Conservation (phyloP, 2,888 invertebrate species). For the Trypoxylon attenuatum region DNA sequence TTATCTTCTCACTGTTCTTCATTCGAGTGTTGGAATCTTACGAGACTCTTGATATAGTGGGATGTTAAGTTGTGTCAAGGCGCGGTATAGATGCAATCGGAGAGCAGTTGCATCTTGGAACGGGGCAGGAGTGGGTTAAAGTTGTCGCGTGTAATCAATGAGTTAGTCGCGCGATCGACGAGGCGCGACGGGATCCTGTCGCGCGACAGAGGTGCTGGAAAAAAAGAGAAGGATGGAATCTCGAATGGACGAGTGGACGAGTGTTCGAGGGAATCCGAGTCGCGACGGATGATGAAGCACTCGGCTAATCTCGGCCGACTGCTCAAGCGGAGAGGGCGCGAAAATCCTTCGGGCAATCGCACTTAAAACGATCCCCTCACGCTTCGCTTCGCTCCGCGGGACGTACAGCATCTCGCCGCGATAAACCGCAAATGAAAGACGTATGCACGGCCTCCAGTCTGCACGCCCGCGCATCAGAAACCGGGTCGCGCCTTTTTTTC, state of each 20-base stretch:
- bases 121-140: background rate
- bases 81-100: too few relatives aligned
- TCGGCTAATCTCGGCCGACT: conserved; percentile 66
- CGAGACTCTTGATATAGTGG: too few relatives aligned
- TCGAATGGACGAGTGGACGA: background rate
- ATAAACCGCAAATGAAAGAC: conserved; percentile 34
- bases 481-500: conserved; percentile 13
- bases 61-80: too few relatives aligned
- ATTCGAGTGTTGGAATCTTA: too few relatives aligned
- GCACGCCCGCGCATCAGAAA: conserved; percentile 13
- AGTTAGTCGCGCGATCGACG: background rate
- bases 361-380: conserved; percentile 43
- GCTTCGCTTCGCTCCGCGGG: conserved; percentile 26
- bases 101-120: too few relatives aligned
- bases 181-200: background rate
- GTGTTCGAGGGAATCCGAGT: conserved; percentile 20
- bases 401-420: conserved; percentile 9
- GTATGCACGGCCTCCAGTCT: conserved; percentile 5
- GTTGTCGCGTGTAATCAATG: background rate
- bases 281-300: conserved; percentile 64
- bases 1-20: too few relatives aligned
- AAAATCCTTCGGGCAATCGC: conserved; percentile 54
- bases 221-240: background rate
- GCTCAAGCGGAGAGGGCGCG: conserved; percentile 63
- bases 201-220: background rate